Evolutionary conservation across 2,113 vertebrate species (phyloP), one percentile per base, ranked within the genome.

Genomic region (Melanerpes aurifrons): DNA sequence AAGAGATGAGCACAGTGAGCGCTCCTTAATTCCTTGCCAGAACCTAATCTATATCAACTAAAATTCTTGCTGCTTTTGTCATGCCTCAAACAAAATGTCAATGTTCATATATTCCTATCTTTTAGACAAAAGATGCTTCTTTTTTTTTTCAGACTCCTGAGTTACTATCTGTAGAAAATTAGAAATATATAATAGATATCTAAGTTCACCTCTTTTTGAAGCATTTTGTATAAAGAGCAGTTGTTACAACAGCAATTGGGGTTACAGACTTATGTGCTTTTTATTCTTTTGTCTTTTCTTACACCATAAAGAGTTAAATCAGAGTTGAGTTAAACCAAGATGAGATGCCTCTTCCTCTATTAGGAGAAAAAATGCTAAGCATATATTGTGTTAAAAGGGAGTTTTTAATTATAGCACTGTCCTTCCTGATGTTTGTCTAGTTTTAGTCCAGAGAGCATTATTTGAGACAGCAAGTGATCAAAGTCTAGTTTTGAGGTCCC

Each of bases 61-160:
- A 86, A 88, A 72, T 59, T 21, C 85, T 94, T 80, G 69, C 31
- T 89, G 67, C 4, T 94, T 96, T 89, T 95, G 92, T 96, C 87
- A 78, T 66, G 74, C 57, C 66, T 90, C 29, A 64, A 86, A 79
- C 53, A 91, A 94, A 70, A 59, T 84, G 72, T 90, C 70, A 83
- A 21, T 74, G 86, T 86, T 92, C 89, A 88, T 40, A 61, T 63
- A 68, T 76, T 86, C 22, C 15, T 67, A 18, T 66, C 74, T 93
- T 93, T 94, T 68, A 87, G 63, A 81, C 56, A 84, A 62, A 94
- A 93, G 77, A 76, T 78, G 47, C 37, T 64, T 83, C 90, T 86
- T 93, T 86, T 81, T 94, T 94, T 82, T 43, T 14, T 73, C 58
- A 93, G 35, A 77, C 31, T 78, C 43, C 40, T 71, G 32, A 73